phyloP scores from a whole-genome alignment of 1,140 invertebrate genomes.

The Drosophila seguyi region DNA sequence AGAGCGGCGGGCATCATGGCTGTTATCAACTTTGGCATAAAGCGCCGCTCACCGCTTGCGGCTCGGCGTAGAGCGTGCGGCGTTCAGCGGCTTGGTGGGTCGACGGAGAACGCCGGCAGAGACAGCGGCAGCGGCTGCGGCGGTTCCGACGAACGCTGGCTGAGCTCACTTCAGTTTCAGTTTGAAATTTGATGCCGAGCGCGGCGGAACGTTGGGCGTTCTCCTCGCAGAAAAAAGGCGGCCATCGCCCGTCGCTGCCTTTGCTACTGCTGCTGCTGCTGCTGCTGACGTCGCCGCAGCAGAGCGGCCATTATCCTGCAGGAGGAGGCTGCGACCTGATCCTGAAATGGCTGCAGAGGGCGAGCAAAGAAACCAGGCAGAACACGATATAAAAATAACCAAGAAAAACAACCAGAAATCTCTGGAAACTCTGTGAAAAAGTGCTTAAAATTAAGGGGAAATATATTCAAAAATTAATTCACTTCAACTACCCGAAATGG shows the following conservation, averaged over 20 bases:
- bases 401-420: conserved; percentile 7
- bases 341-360: conserved; percentile 28
- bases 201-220: conserved; percentile 65
- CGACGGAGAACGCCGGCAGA: conserved; percentile 2
- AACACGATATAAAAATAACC: not conserved
- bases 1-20: conserved; percentile 59
- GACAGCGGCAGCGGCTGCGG: conserved; percentile 35
- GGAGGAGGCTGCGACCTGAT: conserved; percentile 42
- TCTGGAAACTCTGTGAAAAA: conserved; percentile 19
- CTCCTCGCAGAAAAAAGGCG: conserved; percentile 45
- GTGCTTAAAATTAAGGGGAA: conserved; percentile 3
- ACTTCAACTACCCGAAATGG: not conserved
- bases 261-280: too few species aligned
- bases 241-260: conserved; percentile 42
- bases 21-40: conserved; percentile 80
- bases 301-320: conserved; percentile 56
- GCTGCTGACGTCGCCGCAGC: conserved; percentile 35
- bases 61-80: conserved; percentile 14
- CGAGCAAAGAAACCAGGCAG: conserved; percentile 2
- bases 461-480: not conserved
- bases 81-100: conserved; percentile 20
- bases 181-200: conserved; percentile 82
- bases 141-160: conserved; percentile 50
- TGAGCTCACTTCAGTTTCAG: conserved; percentile 70
- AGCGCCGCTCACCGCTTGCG: conserved; percentile 54